Evolutionary conservation across 1,140 invertebrate genomes (phyloP).

Genomic region (Drosophila pseudoananassae): DNA sequence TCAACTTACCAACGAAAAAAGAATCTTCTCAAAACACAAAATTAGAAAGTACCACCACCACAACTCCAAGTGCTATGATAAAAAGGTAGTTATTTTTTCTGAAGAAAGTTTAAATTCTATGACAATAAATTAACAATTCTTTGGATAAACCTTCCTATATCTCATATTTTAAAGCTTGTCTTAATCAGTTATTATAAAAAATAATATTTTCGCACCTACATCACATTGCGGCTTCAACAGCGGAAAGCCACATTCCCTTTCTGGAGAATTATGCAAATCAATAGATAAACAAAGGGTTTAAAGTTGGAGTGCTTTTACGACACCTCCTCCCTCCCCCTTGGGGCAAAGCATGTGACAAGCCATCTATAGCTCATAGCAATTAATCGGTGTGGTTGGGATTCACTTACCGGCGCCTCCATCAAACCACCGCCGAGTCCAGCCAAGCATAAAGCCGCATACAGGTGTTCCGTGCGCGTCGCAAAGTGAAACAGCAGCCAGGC

Average conservation of each 20-base stretch:
- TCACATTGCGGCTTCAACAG: conserved; percentile 1
- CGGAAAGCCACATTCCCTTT: conserved; percentile 2
- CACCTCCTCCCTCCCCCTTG: background rate
- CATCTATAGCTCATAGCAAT: conserved; percentile 16
- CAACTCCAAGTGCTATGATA: no score
- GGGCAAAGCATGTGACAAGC: background rate
- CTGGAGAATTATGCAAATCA: conserved; percentile 27
- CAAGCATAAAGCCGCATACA: conserved; percentile 88
- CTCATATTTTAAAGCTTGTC: no score
- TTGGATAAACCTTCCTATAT: no score
- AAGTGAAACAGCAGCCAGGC: conserved; percentile 90
- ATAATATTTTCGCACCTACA: background rate
- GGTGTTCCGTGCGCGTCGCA: conserved; percentile 85
- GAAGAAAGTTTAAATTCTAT: no score
- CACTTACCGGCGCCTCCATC: conserved; percentile 90
- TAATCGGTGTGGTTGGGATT: conserved; percentile 28
- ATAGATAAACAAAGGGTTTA: conserved; percentile 11
- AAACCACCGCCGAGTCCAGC: conserved; percentile 90
- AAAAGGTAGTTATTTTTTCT: no score
- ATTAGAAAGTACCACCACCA: no score
- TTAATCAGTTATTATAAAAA: no score
- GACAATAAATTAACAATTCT: no score
- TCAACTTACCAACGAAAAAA: no score
- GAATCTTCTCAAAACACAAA: no score
- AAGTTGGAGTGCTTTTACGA: background rate